Evolutionary conservation across 2,113 vertebrate species (phyloP).

Genomic region (Poecile atricapillus): DNA sequence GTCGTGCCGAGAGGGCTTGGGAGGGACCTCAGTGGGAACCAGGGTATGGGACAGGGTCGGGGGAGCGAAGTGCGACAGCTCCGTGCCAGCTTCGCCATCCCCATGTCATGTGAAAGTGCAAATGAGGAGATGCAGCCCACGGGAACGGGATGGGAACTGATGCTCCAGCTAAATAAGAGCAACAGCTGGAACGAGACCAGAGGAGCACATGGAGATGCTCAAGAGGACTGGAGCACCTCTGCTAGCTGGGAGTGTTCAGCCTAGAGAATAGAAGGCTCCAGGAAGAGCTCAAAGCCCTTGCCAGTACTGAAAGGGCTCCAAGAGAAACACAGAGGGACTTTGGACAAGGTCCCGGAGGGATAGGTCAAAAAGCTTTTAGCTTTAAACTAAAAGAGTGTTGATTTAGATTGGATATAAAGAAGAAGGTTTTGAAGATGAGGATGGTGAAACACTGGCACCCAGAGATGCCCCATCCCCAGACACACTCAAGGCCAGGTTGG

Average conservation of each 20-base stretch:
- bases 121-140: neutral
- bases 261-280: neutral
- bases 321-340: neutral
- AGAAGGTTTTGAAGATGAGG: neutral
- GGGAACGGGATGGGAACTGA: rapidly evolving
- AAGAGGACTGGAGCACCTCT: neutral
- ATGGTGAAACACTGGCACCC: neutral
- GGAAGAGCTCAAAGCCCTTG: neutral
- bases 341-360: neutral
- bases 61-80: rapidly evolving
- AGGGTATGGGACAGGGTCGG: rapidly evolving
- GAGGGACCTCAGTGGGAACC: rapidly evolving
- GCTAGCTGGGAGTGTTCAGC: neutral
- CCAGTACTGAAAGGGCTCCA: neutral
- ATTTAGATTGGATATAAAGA: neutral
- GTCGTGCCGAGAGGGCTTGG: rapidly evolving
- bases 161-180: neutral
- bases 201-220: neutral
- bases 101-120: rapidly evolving
- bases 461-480: neutral
- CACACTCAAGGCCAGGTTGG: neutral
- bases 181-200: neutral
- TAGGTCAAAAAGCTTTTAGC: neutral
- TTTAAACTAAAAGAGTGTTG: neutral
- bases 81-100: rapidly evolving